These are phyloP conservation scores for Ectemnius cavifrons DNA, from an alignment of 2,888 invertebrate species.

Conservation along the genomic window DNA sequence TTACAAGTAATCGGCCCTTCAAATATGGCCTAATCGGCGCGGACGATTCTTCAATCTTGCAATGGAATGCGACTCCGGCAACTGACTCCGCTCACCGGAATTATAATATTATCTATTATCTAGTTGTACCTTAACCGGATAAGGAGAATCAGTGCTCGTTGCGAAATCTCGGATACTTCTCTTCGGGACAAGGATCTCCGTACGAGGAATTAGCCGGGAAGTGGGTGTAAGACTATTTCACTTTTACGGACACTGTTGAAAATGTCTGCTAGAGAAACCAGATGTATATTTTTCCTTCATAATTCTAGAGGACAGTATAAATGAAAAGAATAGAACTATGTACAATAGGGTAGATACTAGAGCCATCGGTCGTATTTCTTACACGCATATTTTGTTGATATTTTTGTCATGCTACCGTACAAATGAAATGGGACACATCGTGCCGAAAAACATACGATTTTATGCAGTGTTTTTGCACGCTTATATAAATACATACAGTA, in stretches of 20 bases:
- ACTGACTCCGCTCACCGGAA: slow-evolving; percentile 39
- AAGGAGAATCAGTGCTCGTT: slow-evolving; percentile 47
- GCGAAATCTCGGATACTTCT: slow-evolving; percentile 28
- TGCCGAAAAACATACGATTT: slow-evolving; percentile 11
- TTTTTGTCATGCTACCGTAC: slow-evolving; percentile 1
- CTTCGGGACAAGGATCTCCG: neutral
- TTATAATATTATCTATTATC: slow-evolving; percentile 57
- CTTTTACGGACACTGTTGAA: no score
- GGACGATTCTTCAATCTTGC: slow-evolving; percentile 54
- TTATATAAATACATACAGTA: slow-evolving; percentile 38
- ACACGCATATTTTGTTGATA: neutral
- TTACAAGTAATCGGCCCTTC: slow-evolving; percentile 66
- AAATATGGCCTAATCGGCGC: slow-evolving; percentile 55
- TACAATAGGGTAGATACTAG: no score
- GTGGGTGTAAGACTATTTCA: neutral
- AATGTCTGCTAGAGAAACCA: no score
- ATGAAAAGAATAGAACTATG: neutral
- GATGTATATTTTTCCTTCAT: no score
- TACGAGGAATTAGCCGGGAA: neutral
- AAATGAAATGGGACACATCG: neutral
- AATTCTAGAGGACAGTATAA: neutral
- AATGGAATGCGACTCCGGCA: slow-evolving; percentile 47
- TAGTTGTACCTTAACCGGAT: slow-evolving; percentile 48
- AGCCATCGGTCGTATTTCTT: neutral
- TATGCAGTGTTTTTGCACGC: slow-evolving; percentile 14